Percentiles rank a stretch among this genome's conserved stretches.
These are phyloP conservation scores for Equus przewalskii DNA, from an alignment of 2,113 vertebrate species.

Conservation along the genomic window DNA sequence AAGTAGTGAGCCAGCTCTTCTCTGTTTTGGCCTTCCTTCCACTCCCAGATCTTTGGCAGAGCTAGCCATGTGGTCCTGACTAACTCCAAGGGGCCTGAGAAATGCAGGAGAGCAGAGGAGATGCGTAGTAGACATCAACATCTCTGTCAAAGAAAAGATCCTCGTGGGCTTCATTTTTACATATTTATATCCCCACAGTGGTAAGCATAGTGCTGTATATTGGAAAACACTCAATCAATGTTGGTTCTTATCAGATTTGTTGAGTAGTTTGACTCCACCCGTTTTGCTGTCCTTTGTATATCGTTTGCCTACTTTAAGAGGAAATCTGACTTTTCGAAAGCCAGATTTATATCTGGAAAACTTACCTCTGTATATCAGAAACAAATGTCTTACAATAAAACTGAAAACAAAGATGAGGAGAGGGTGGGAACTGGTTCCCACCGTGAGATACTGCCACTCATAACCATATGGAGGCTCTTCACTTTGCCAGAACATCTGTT, in stretches of 20 bases:
- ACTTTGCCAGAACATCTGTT: conserved; percentile 68
- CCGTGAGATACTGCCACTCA: neutral
- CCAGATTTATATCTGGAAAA: conserved; percentile 16
- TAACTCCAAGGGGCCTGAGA: neutral
- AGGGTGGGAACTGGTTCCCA: neutral
- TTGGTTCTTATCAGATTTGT: neutral
- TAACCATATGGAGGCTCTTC: neutral
- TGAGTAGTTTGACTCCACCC: neutral
- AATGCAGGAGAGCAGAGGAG: neutral
- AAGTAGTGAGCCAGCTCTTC: neutral
- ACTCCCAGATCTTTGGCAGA: neutral
- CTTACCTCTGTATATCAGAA: conserved; percentile 44
- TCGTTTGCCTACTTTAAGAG: neutral
- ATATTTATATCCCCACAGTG: neutral
- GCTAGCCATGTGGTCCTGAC: neutral
- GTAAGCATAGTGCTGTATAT: neutral
- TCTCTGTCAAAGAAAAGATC: neutral
- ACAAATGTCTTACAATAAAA: conserved; percentile 49
- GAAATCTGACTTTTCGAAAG: conserved; percentile 13
- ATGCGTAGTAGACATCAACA: neutral
- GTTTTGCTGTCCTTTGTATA: neutral
- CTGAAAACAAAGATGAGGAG: conserved; percentile 12
- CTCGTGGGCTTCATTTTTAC: neutral
- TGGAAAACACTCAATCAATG: neutral
- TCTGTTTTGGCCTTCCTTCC: neutral